Conservation (phyloP, 2,113 vertebrate species). For the Nesogale talazaci region DNA sequence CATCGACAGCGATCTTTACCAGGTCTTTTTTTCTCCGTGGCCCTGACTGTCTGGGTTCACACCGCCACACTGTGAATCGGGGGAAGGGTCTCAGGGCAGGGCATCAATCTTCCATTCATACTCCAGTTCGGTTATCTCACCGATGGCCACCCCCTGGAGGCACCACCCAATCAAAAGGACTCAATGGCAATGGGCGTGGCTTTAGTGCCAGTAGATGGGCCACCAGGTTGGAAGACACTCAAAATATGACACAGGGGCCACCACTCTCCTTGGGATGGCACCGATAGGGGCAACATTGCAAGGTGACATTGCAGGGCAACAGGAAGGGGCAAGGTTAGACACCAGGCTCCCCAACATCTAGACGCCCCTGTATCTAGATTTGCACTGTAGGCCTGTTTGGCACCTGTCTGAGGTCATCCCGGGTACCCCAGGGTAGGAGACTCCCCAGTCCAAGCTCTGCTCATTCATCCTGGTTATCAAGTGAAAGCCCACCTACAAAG, state of each 20-base stretch:
- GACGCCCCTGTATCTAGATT: not conserved
- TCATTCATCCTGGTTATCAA: conserved; percentile 86
- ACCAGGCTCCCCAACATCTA: not conserved
- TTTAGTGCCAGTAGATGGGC: not conserved
- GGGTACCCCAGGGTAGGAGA: not conserved
- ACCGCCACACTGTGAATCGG: not conserved
- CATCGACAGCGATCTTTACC: not conserved
- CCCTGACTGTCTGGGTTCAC: not conserved
- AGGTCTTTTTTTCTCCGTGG: not conserved
- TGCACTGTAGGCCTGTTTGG: not conserved
- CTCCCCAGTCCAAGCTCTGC: not conserved
- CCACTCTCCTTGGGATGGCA: too few relatives aligned
- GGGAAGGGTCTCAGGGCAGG: too few relatives aligned
- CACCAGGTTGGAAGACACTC: not conserved
- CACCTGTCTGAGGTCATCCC: not conserved
- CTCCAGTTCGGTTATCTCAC: too few relatives aligned
- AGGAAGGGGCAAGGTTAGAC: too few relatives aligned
- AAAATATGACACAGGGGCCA: not conserved
- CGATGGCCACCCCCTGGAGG: too few relatives aligned
- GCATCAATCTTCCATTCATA: too few relatives aligned
- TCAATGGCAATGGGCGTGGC: too few relatives aligned
- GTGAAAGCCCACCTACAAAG: conserved; percentile 82
- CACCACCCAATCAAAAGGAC: too few relatives aligned
- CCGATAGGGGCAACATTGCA: too few relatives aligned
- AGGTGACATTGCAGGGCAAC: too few relatives aligned